Base-by-base conservation (phyloP, 2,797 vertebrate species). In the Chelidonichthys spinosus region DNA sequence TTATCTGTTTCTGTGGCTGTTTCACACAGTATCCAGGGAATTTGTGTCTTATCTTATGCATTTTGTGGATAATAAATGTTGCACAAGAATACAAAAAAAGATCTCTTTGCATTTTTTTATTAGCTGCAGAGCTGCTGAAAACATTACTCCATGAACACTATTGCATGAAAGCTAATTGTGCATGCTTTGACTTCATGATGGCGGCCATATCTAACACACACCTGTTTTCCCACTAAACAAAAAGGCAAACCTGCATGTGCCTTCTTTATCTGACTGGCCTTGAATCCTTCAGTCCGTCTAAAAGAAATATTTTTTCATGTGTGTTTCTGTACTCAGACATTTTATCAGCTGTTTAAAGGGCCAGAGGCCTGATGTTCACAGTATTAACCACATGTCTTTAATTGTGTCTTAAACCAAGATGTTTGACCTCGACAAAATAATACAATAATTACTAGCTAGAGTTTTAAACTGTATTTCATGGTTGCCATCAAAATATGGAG, bases 221-320 rank as follows among this genome's bases (percentile, higher is more conserved):
- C 74, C 78, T 87, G 81, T 59, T 82, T 72, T 63, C 50, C 18
- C 61, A 60, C n/a, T 18, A 13, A 67, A 83, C 59, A 75, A 64
- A 66, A 54, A 25, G 1, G 17, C 13, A 58, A 63, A 43, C 9
- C 6, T 33, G 9, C 6, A 13, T 33, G 35, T 17, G 36, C 4
- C n/a, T 5, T 54, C 40, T 61, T 82, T 75, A 79, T 88, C 76
- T 42, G 10, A 56, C 47, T 10, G 65, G 37, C 85, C 86, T 82
- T 80, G 77, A 69, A 69, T 46, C 85, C 86, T 82, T 80, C 75
- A 69, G 66, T 46, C 37, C 0, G 17, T 69, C 42, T 65, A 15
- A 17, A 49, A 58, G 53, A 76, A 74, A 50, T 35, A 7, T 55
- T 13, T 76, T 47, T 46, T 47, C 63, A 70, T 50, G 37, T 11